phyloP scores from a whole-genome alignment of 1,140 invertebrate species.

The Pygmarrhopalites habei region DNA sequence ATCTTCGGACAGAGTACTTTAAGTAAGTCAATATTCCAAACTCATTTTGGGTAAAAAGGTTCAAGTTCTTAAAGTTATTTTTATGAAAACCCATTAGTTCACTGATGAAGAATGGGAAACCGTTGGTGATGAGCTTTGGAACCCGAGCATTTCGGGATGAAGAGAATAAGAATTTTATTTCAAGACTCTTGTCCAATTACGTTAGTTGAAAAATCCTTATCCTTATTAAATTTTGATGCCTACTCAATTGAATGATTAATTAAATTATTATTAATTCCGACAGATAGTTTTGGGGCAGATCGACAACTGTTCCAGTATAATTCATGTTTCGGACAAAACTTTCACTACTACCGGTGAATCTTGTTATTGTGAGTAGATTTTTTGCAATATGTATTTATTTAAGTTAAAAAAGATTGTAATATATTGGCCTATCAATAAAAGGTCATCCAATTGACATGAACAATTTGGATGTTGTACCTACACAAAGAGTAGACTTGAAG shows the following conservation, averaged over 20 bases:
- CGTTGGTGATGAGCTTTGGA: constrained; percentile 46
- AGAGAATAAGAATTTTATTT: constrained; percentile 45
- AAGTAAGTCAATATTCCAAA: constrained; percentile 44
- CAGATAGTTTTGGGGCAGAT: too few species aligned
- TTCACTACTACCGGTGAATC: not conserved
- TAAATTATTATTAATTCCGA: too few species aligned
- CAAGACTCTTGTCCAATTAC: constrained; percentile 41
- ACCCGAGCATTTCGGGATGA: constrained; percentile 45
- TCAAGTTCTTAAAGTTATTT: too few species aligned
- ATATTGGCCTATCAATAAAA: not conserved
- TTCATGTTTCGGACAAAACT: not conserved
- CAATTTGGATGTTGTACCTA: too few species aligned
- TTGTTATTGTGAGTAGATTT: not conserved
- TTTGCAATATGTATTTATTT: constrained; percentile 20
- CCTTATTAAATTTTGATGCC: not conserved
- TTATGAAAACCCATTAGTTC: too few species aligned
- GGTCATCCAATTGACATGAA: too few species aligned
- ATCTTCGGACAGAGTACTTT: constrained; percentile 44
- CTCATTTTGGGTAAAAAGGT: too few species aligned
- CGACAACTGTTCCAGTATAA: not conserved
- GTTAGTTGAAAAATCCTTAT: constrained; percentile 41
- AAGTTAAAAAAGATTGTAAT: not conserved
- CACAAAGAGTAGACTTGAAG: too few species aligned
- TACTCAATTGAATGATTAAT: not conserved
- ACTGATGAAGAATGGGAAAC: constrained; percentile 40